These are phyloP conservation scores for Eurytoma adleriae DNA, from an alignment of 2,888 invertebrate genomes.

Conservation along the genomic window DNA sequence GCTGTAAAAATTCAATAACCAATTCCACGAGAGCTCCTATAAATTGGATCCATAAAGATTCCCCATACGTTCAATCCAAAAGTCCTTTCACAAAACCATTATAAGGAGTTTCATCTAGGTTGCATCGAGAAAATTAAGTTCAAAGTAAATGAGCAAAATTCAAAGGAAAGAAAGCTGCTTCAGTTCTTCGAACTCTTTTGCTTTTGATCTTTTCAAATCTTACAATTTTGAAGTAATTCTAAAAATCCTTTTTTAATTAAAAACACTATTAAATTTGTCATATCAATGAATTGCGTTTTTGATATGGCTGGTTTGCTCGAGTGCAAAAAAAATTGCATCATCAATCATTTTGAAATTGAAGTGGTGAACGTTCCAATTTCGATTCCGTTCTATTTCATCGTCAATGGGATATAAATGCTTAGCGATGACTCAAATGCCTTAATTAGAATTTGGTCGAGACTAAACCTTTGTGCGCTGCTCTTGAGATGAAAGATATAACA, in stretches of 20 bases:
- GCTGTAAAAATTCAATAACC: constrained; percentile 16
- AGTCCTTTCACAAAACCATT: constrained; percentile 1
- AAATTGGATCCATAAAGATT: constrained; percentile 27
- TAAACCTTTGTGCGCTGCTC: not conserved
- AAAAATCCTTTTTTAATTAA: too few species aligned
- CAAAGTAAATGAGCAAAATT: not conserved
- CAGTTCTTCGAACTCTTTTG: too few species aligned
- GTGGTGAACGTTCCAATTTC: not conserved
- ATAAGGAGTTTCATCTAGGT: not conserved
- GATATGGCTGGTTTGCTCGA: too few species aligned
- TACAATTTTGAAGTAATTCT: too few species aligned
- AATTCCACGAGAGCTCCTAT: constrained; percentile 11
- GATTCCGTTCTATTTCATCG: not conserved
- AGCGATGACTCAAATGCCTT: not conserved
- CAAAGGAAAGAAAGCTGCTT: too few species aligned
- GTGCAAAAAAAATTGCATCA: too few species aligned
- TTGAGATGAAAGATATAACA: not conserved
- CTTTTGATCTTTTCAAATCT: too few species aligned
- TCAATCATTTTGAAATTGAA: too few species aligned
- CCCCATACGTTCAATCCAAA: not conserved
- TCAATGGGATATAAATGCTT: constrained; percentile 15
- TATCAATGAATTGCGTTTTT: too few species aligned
- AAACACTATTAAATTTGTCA: too few species aligned
- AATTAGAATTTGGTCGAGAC: constrained; percentile 7
- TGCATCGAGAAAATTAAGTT: not conserved